Evolutionary conservation across 1,140 invertebrate genomes (phyloP).

Genomic region (Araneus ventricosus): DNA sequence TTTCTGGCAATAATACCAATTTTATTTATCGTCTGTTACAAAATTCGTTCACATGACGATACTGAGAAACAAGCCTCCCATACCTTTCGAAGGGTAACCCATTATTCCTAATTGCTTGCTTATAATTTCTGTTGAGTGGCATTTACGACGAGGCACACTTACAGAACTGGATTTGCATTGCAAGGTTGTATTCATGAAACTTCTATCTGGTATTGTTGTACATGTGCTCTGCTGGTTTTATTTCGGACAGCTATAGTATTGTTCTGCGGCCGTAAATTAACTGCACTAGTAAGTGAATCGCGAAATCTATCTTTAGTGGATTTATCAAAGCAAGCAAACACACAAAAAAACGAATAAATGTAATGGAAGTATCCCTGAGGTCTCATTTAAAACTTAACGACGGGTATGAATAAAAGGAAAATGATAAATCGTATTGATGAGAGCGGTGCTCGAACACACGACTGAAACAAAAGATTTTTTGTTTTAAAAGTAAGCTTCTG

Average conservation of each 20-base stretch:
- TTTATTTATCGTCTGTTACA: background rate
- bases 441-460: too few species aligned
- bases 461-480: too few species aligned
- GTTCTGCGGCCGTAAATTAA: background rate
- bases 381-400: too few species aligned
- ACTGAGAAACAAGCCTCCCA: background rate
- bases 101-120: conserved; percentile 3
- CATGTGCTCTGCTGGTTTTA: conserved; percentile 1
- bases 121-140: conserved; percentile 2
- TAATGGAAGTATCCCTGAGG: too few species aligned
- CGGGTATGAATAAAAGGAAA: too few species aligned
- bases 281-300: background rate
- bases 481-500: too few species aligned
- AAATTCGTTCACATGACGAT: background rate
- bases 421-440: too few species aligned
- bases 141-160: background rate
- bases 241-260: background rate
- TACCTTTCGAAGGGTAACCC: background rate
- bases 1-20: background rate
- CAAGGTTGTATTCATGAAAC: conserved; percentile 9
- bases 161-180: background rate
- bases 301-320: background rate
- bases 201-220: background rate
- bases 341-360: too few species aligned
- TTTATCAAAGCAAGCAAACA: too few species aligned